Evolutionary conservation across 2,888 invertebrate genomes (phyloP).

Genomic region (Drosophila mayaguana): DNA sequence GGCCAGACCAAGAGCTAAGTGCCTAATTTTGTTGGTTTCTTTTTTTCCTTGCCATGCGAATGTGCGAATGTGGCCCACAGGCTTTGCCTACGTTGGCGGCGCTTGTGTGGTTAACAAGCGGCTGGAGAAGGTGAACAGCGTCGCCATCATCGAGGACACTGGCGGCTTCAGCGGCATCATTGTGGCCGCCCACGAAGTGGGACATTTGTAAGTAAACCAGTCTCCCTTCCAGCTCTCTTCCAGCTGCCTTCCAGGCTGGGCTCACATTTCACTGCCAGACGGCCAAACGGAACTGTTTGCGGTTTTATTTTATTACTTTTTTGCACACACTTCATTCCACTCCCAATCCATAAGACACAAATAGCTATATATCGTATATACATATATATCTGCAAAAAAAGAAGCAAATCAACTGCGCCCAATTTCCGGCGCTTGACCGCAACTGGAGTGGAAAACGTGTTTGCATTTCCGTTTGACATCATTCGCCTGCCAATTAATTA

Average conservation of each 20-base stretch:
- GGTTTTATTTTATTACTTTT: neutral
- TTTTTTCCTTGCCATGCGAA: constrained; percentile 9
- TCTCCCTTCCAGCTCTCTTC: neutral
- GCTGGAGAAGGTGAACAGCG: constrained; percentile 97
- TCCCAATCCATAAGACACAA: constrained; percentile 23
- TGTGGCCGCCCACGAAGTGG: constrained; percentile 98
- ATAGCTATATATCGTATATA: neutral
- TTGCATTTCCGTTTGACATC: constrained; percentile 79
- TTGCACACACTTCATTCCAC: constrained; percentile 16
- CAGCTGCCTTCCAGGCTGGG: neutral
- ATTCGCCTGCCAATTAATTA: constrained; percentile 70
- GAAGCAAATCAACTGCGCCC: constrained; percentile 43
- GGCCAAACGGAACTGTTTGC: constrained; percentile 31
- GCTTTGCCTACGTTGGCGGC: constrained; percentile 98
- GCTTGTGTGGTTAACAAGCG: constrained; percentile 98
- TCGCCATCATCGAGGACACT: constrained; percentile 98
- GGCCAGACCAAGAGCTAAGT: constrained; percentile 56
- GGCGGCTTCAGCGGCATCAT: constrained; percentile 98
- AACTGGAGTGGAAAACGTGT: constrained; percentile 63
- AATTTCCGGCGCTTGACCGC: constrained; percentile 51
- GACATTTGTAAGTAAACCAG: constrained; percentile 93
- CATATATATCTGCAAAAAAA: neutral
- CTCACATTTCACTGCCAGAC: constrained; percentile 8
- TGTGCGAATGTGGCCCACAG: constrained; percentile 85
- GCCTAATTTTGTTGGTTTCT: constrained; percentile 45